phyloP scores from a whole-genome alignment of 2,888 invertebrate species.

The Thumatha senex region DNA sequence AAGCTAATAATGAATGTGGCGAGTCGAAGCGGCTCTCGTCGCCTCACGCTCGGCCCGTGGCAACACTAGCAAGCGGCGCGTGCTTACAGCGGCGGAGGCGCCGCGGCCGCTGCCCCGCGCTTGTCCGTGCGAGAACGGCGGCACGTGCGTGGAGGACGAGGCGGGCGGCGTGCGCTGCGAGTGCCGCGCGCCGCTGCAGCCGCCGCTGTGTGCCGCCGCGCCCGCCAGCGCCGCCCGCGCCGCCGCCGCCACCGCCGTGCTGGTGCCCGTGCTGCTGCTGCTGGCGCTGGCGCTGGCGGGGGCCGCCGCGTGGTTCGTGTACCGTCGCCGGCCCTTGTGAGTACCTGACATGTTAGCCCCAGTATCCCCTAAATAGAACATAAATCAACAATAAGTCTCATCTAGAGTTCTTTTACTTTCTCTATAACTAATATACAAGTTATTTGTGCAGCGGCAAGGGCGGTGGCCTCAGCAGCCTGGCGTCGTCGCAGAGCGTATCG shows the following conservation, averaged over 20 bases:
- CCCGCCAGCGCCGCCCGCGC: conserved; percentile 82
- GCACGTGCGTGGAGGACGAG: conserved; percentile 85
- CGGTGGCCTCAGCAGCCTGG: conserved; percentile 89
- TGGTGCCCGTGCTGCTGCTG: conserved; percentile 92
- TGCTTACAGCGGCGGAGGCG: conserved; percentile 88
- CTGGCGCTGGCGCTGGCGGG: conserved; percentile 88
- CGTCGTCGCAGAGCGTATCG: conserved; percentile 95
- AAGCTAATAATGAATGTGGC: too few species aligned
- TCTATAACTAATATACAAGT: too few species aligned
- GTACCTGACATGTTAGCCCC: conserved; percentile 64
- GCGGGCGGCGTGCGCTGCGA: conserved; percentile 85
- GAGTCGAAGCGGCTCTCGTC: too few species aligned
- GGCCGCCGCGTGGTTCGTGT: conserved; percentile 91
- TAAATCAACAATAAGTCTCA: too few species aligned
- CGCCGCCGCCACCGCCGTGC: conserved; percentile 87
- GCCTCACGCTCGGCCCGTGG: too few species aligned
- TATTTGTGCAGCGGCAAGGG: conserved; percentile 87
- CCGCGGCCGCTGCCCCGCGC: conserved; percentile 89
- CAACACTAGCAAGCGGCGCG: too few species aligned
- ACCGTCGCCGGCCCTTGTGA: conserved; percentile 93
- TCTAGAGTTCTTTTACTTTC: too few species aligned
- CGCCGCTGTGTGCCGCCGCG: conserved; percentile 87
- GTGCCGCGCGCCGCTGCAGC: conserved; percentile 85
- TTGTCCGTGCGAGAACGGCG: conserved; percentile 95
- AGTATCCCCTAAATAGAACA: background rate